Evolutionary conservation across 2,797 vertebrate genomes (phyloP), one percentile per base, ranked within the genome.

Genomic region (Gambusia yucatana): DNA sequence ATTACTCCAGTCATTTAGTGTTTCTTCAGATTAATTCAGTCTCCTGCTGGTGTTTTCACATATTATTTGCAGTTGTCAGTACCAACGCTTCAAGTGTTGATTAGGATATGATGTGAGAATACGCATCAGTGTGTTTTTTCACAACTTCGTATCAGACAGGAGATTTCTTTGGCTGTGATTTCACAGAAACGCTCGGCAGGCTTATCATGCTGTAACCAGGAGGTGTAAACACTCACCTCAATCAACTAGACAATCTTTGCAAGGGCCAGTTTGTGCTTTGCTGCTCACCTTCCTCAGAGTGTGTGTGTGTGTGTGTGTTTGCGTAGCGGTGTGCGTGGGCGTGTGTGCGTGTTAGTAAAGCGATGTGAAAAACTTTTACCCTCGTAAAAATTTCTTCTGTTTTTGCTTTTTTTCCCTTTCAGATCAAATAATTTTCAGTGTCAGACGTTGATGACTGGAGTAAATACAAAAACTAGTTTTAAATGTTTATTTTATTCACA

Each of bases 101-200:
- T 90, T 78, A 79, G 80, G 50, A 75, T 28, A 65, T 75, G 75
- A 72, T 22, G 73, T 77, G 80, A 44, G 44, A 74, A 69, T 69
- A 41, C 72, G 75, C 67, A 75, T 72, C 82, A 72, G 80, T 72
- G 17, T 80, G 80, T 79, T 69, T 81, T 86, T 63, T 72, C 78
- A 47, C 83, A 73, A 33, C 78, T 77, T 50, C 52, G 72, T 17
- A 50, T 41, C 77, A 74, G 44, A 74, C 22, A 13, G 72, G 9
- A 65, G 82, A 73, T 79, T 74, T 77, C 48, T 86, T 39, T 78
- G 78, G 81, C 84, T 91, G 70, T 48, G 82, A 84, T 84, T 84
- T 80, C 72, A 72, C 83, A 67, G 79, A 67, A 36, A 28, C 22
- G 50, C 36, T 81, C 79, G 55, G 30, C 72, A 50, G 55, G 72